Conservation (phyloP, 2,113 vertebrate genomes). For the Salminus brasiliensis region DNA sequence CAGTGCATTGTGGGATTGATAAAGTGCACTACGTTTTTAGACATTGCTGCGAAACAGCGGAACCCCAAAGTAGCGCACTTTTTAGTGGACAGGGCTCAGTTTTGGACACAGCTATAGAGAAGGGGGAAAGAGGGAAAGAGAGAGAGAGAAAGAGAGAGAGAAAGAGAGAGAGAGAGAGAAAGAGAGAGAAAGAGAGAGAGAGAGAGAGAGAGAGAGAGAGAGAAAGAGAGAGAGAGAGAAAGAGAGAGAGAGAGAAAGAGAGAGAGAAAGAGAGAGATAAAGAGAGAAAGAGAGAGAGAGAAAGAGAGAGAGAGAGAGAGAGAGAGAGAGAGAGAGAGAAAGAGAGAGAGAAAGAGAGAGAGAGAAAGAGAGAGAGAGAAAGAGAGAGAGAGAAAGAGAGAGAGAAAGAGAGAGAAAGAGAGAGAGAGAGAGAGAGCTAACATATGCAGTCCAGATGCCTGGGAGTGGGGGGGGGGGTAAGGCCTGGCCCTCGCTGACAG, state of each 20-base stretch:
- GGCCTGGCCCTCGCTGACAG: slow-evolving; percentile 82
- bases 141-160: neutral
- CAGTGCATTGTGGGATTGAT: too few species aligned
- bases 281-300: neutral
- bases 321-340: neutral
- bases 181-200: neutral
- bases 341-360: neutral
- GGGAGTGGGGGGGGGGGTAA: slow-evolving; percentile 63
- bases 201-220: neutral
- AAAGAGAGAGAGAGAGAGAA: neutral
- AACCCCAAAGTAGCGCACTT: too few species aligned
- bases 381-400: slow-evolving; percentile 10
- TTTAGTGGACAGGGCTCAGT: too few species aligned
- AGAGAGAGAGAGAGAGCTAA: slow-evolving; percentile 71
- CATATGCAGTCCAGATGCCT: slow-evolving; percentile 89
- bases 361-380: neutral
- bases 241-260: neutral
- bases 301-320: neutral
- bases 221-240: neutral
- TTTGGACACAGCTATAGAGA: neutral
- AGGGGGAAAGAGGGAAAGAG: neutral
- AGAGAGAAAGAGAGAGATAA: neutral
- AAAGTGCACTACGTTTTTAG: too few species aligned
- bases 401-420: neutral
- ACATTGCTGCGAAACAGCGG: too few species aligned